Conservation (phyloP, 2,888 invertebrate species). For the Punctoribates punctum region DNA sequence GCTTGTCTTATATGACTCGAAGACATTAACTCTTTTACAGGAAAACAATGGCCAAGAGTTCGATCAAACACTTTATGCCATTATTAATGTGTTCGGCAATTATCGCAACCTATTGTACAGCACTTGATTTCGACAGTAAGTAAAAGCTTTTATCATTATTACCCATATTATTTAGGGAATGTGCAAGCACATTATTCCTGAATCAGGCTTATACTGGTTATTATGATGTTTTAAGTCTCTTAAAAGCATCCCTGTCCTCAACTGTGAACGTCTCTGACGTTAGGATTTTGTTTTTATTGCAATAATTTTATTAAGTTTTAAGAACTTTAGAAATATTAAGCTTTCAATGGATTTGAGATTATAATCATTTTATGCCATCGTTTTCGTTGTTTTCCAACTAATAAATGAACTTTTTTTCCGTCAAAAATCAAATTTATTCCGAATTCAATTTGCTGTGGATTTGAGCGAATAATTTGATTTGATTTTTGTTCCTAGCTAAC, state of each 20-base stretch:
- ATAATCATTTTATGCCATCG: too few species aligned
- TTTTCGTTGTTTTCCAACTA: too few species aligned
- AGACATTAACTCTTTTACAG: neutral
- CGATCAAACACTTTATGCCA: slow-evolving; percentile 18
- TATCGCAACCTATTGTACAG: neutral
- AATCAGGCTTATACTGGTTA: too few species aligned
- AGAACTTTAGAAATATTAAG: too few species aligned
- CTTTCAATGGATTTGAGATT: too few species aligned
- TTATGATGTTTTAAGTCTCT: too few species aligned
- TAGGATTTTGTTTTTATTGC: too few species aligned
- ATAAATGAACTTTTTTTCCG: too few species aligned
- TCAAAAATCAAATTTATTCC: neutral
- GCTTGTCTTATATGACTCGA: neutral
- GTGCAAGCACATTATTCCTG: too few species aligned
- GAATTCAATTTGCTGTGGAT: neutral
- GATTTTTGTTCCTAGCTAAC: neutral
- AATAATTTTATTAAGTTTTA: too few species aligned
- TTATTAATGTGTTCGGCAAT: slow-evolving; percentile 12
- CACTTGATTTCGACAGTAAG: slow-evolving; percentile 28
- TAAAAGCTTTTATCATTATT: neutral
- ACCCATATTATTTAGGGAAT: neutral
- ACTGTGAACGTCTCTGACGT: too few species aligned
- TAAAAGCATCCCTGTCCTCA: too few species aligned
- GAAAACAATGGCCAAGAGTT: slow-evolving; percentile 7
- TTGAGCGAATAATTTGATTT: neutral